Conservation (phyloP, 2,888 invertebrate genomes). For the Branchipolynoe longqiensis region DNA sequence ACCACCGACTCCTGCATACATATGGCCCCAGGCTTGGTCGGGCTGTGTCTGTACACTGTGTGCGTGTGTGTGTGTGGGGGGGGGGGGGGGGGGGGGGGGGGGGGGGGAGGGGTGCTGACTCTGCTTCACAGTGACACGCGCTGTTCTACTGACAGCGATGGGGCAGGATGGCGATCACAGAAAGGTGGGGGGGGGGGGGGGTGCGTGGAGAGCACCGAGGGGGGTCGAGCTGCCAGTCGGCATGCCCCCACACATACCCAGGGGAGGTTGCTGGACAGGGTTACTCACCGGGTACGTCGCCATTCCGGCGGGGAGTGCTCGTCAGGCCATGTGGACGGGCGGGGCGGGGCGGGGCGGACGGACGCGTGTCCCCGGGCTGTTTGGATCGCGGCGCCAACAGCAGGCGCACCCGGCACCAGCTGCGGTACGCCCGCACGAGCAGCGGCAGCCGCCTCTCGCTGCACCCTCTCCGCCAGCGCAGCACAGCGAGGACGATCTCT, state of each 20-base stretch:
- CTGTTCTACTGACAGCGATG: not conserved
- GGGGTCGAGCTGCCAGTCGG: not conserved
- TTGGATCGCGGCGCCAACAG: not conserved
- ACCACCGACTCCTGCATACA: too few relatives aligned
- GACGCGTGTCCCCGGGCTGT: not conserved
- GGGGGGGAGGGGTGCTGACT: not conserved
- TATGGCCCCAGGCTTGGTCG: too few relatives aligned
- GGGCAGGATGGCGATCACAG: not conserved
- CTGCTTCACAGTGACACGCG: not conserved
- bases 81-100: slow-evolving; percentile 5
- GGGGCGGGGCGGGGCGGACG: not conserved
- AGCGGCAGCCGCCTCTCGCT: not conserved
- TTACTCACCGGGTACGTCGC: slow-evolving; percentile 18
- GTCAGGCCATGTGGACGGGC: slow-evolving; percentile 20
- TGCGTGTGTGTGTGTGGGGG: too few relatives aligned
- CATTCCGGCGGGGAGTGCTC: slow-evolving; percentile 25
- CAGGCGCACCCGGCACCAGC: not conserved
- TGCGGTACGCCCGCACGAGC: not conserved
- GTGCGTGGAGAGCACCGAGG: not conserved
- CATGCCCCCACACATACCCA: too few relatives aligned
- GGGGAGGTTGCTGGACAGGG: too few relatives aligned
- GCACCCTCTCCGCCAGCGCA: not conserved
- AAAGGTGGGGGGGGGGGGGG: not conserved
- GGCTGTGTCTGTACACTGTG: too few relatives aligned
- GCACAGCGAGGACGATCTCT: not conserved